Evolutionary conservation across 2,797 vertebrate genomes (phyloP).

Genomic region (Premnoplex brunnescens): DNA sequence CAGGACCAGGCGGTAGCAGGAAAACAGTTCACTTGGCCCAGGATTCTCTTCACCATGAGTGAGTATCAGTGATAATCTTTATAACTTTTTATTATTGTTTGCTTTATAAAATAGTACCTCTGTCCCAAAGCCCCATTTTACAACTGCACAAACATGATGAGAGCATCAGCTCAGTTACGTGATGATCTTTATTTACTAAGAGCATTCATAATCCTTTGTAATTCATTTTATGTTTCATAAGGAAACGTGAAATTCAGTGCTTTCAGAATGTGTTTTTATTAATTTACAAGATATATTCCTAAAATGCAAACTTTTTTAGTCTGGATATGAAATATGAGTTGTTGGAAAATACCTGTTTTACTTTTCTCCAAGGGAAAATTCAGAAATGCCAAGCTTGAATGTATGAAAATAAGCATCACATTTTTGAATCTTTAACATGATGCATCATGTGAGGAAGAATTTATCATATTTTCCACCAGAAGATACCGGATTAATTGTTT

Average conservation of each 20-base stretch:
- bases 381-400: not conserved
- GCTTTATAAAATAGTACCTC: not conserved
- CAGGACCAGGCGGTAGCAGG: conserved; percentile 80
- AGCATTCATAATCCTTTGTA: not conserved
- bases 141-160: not conserved
- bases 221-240: not conserved
- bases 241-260: not conserved
- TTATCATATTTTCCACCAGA: not conserved
- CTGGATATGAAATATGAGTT: not conserved
- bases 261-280: not conserved
- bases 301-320: not conserved
- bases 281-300: not conserved
- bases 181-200: not conserved
- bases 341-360: not conserved
- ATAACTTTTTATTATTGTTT: not conserved
- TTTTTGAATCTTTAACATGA: not conserved
- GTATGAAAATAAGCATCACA: not conserved
- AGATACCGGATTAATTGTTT: not conserved
- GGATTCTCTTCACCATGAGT: conserved; percentile 88
- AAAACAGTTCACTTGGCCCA: conserved; percentile 85
- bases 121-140: not conserved
- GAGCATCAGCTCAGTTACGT: not conserved
- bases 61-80: conserved; percentile 78
- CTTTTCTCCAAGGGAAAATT: not conserved
- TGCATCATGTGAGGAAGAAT: not conserved